Base-by-base conservation (phyloP, 1,140 invertebrate genomes). In the Neotoxoptera formosana region DNA sequence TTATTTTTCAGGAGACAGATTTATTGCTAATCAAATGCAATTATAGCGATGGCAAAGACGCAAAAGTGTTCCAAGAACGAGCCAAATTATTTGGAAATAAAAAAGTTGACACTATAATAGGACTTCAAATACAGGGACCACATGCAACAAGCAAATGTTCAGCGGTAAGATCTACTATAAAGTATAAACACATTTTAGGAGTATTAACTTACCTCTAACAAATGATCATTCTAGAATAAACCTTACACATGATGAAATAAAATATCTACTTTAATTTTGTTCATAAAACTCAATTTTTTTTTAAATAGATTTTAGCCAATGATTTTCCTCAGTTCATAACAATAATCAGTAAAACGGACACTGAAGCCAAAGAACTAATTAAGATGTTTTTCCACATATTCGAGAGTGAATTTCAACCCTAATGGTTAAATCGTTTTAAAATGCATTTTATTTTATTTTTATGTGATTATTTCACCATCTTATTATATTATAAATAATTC, bases 271-370 rank as follows among this genome's bases (percentile, higher is more conserved):
- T 76, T 76, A n/a, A 17, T 76, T 76, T 76, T 76, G n/a, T 17
- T 76, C 3, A 86, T 86, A 41, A 41, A 41, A 41, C 60, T 51
- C 3, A 53, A 53, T 53, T 90, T 90, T 84, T 7, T 56, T 41
- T 86, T 45, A 45, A 25, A 56, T 45, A 93, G 91, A 93, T 93
- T 53, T 93, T 93, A 56, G n/a, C 45, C 21, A 93, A 86, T 21
- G 91, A 93, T 93, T 93, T 93, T 56, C 91, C 91, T 41, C 91
- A 93, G 25, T 93, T 93, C 34, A 84, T 67, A 41, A 36, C 48
- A 93, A 84, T 53, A 2, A 53, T 84, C 34, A 93, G 91, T 84
- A 86, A 86, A 86, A 86, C 91, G 36, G 48, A 93, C 14, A 21
- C 4, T 25, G 91, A 93, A 93, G 48, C 91, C 2, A 83, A 86